Evolutionary conservation across 23 tunicate species (phyloP).

Genomic region (Phallusia fumigata): DNA sequence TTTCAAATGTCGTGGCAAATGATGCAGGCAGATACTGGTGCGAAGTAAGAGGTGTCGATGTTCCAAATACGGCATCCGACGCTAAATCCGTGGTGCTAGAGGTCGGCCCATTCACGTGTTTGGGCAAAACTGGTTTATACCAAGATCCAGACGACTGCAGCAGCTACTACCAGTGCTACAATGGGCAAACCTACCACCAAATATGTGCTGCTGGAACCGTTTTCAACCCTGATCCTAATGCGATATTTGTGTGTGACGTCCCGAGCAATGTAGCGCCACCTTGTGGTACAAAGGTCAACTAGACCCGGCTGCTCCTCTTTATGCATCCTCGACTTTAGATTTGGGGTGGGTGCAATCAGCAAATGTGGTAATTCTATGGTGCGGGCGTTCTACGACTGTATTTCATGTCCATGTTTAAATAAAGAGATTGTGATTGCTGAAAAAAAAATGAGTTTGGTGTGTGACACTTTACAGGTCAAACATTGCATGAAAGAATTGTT

Average conservation of each 20-base stretch:
- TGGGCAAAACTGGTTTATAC: conserved; percentile 19
- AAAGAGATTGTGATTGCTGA: too few species aligned
- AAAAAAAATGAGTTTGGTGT: too few species aligned
- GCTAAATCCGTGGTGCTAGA: conserved; percentile 39
- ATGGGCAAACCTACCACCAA: conserved; percentile 11
- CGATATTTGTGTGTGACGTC: conserved; percentile 16
- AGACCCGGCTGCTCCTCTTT: neutral
- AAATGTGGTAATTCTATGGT: too few species aligned
- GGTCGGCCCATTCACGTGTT: conserved; percentile 20
- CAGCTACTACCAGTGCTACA: conserved; percentile 29
- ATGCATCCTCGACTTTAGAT: too few species aligned
- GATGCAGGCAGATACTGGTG: conserved; percentile 87
- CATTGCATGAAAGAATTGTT: too few species aligned
- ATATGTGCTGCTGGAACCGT: conserved; percentile 29
- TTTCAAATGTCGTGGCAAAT: conserved; percentile 1
- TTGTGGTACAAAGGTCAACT: conserved; percentile 26
- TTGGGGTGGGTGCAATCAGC: too few species aligned
- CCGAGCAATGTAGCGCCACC: conserved; percentile 34
- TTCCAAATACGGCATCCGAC: conserved; percentile 46
- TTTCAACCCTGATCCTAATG: neutral
- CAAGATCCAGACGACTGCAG: conserved; percentile 22
- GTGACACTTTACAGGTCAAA: too few species aligned
- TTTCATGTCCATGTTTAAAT: too few species aligned
- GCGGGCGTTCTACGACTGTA: too few species aligned
- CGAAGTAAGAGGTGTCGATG: conserved; percentile 24